Base-by-base conservation (phyloP, 2,888 invertebrate genomes). In the Empis stercorea region DNA sequence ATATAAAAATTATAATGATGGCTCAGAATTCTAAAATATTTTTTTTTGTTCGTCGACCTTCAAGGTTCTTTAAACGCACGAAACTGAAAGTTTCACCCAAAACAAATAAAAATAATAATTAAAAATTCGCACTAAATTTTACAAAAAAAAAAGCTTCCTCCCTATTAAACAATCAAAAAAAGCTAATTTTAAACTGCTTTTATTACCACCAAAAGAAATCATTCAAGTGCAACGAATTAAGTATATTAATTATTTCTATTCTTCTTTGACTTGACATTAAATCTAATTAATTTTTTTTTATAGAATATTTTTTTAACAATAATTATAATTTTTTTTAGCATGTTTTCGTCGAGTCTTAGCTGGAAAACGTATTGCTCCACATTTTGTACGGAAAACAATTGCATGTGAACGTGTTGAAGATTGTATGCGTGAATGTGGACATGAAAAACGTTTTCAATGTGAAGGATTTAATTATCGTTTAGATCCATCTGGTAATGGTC, bases 381-480 rank as follows among this genome's bases (percentile, higher is more conserved):
- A 79, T 51, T 78, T 80, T 62, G 80, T 87, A 14, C 72, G 81
- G 52, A 74, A 79, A 51, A 78, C 81, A 23, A 69, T 83, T 16
- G 71, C 78, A 6, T 86, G 86, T 60, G 83, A 84, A 57, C 74
- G 78, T 0, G 71, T 86, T 1, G 82, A 85, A 57, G 84, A 85
- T 58, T 88, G 87, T 61, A 76, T 84, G 61, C 68, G 77, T 37
- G 82, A 84, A 56, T 88, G 88, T 57, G 81, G 81, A 2, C 74
- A 75, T 7, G 87, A 87, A 61, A 79, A 76, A 59, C 71, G 78
- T 44, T 87, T 87, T 61, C 76, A 76, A 53, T 88, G 88, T 60
- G 85, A 86, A 67, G 87, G 87, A 55, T 88, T 87, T 61, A 87
- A 87, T 64, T 87, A 86, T 70, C 78, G 84, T 76, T 81, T 83